Evolutionary conservation across 2,113 vertebrate species (phyloP).

Genomic region (Chiloscyllium plagiosum): DNA sequence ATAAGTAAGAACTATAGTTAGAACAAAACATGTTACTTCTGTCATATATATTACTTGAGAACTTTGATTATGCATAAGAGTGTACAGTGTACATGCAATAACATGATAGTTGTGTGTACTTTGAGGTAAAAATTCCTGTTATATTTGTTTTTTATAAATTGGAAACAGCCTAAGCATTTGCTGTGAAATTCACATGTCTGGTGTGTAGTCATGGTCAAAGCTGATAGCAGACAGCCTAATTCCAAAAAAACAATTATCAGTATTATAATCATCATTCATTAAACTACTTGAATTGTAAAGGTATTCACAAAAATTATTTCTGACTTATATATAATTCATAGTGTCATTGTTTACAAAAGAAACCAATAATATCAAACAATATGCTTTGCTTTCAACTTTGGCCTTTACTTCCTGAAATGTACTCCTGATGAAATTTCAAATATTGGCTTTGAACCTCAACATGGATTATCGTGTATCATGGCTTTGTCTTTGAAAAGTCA

Average conservation of each 20-base stretch:
- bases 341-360: not conserved
- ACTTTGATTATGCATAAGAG: not conserved
- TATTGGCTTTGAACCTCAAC: not conserved
- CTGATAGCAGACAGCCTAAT: not conserved
- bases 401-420: not conserved
- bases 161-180: not conserved
- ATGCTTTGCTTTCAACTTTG: constrained; percentile 6
- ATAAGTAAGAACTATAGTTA: not conserved
- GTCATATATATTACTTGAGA: not conserved
- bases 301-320: not conserved
- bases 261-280: not conserved
- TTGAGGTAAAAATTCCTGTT: not conserved
- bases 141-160: not conserved
- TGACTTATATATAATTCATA: not conserved
- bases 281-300: not conserved
- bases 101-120: not conserved
- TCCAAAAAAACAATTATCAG: not conserved
- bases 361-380: not conserved
- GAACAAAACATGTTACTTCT: not conserved
- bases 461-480: not conserved
- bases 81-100: constrained; percentile 4
- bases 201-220: not conserved
- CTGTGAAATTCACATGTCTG: not conserved
- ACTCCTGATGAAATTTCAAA: not conserved
- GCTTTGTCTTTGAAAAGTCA: not conserved